Evolutionary conservation across 1,140 invertebrate species (phyloP).

Genomic region (Arion vulgaris): DNA sequence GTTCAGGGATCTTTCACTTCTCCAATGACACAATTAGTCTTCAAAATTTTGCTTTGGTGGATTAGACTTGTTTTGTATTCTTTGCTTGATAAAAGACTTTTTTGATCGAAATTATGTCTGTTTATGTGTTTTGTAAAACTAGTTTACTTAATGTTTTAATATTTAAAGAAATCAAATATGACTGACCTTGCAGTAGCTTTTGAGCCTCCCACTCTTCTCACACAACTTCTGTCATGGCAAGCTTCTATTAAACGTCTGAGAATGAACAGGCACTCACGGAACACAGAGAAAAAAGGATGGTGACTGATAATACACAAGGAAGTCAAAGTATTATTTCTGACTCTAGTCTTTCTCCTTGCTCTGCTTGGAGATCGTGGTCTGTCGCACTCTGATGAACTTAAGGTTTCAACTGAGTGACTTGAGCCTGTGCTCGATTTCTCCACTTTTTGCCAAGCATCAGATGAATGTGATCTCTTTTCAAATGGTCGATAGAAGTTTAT

Average conservation of each 20-base stretch:
- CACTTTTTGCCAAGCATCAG: constrained; percentile 49
- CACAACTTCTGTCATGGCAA: constrained; percentile 94
- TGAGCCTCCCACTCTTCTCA: constrained; percentile 87
- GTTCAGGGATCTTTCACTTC: too few species aligned
- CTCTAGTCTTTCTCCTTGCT: constrained; percentile 61
- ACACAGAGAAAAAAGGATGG: constrained; percentile 98
- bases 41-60: too few species aligned
- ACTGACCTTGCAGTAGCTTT: constrained; percentile 85
- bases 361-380: constrained; percentile 59
- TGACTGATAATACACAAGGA: constrained; percentile 98
- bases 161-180: too few species aligned
- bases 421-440: constrained; percentile 46
- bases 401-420: constrained; percentile 73
- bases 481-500: constrained; percentile 98
- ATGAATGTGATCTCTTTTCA: constrained; percentile 74
- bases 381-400: constrained; percentile 80
- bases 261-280: constrained; percentile 96
- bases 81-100: too few species aligned
- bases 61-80: too few species aligned
- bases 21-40: too few species aligned
- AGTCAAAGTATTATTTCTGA: constrained; percentile 85
- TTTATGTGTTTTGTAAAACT: too few species aligned
- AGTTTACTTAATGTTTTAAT: too few species aligned
- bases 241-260: constrained; percentile 96
- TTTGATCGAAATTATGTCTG: too few species aligned